Evolutionary conservation across 2,888 invertebrate genomes (phyloP), one percentile per base, ranked within the genome.

Genomic region (Andrena flavipes): DNA sequence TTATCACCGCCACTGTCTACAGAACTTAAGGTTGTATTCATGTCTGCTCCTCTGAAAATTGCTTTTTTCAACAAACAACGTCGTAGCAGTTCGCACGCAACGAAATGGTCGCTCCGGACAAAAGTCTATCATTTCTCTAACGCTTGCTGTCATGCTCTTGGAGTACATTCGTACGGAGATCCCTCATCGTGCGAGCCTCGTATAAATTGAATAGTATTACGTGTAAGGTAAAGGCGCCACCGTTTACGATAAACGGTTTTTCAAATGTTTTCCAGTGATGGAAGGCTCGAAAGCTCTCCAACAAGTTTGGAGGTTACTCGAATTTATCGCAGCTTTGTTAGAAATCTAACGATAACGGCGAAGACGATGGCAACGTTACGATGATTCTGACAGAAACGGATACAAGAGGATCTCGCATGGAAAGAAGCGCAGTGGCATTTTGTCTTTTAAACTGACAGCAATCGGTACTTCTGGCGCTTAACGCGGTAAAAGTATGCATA

Each of bases 1-100:
- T 94, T 94, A 30, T 93, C 94, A 54, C 90, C 90, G 82, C 89
- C 82, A 56, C 88, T 87, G 60, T 91, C 91, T 78, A 86, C 63
- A 26, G 90, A 79, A 82, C 84, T 92, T 30, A 86, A 82, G 68
- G 89, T 89, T 73, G 88, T 87, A 73, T 91, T 91, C 91, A 91
- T 91, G 69, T 60, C 75, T 78, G 60, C 23, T 68, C 16, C 13
- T 30, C 87, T 88, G 64, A 79, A 76, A 82, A 74, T 42, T 2
- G 35, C 26, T 54, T 33, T 30, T 33, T 8, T 49, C 4, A 72
- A 8, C 4, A 59, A 54, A 42, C 8, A 48, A 23, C 23, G 30
- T 33, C 7, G 20, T 2, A 65, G 51, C 23, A 42, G 62, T 48
- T 29, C 29, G 59, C 16, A 2, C 1, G 5, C 0, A 1, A 48